Percentiles rank a stretch among this genome's conserved stretches.
Evolutionary conservation across 2,113 vertebrate species (phyloP).

Genomic region (Manacus vitellinus): DNA sequence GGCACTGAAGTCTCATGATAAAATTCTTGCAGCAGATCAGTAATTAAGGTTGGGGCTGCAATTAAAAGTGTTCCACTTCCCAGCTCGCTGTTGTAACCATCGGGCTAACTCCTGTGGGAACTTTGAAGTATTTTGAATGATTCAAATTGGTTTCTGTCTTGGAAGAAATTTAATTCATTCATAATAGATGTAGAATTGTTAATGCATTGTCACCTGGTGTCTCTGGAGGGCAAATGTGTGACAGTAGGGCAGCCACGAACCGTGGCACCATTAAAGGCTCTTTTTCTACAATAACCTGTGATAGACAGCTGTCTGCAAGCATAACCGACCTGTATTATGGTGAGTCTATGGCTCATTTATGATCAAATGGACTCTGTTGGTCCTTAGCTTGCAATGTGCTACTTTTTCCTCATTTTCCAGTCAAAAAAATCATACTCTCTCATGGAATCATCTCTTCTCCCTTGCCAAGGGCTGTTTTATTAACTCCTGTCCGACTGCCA

Average conservation of each 20-base stretch:
- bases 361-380: background rate
- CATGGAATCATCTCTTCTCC: background rate
- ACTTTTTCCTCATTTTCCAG: background rate
- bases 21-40: background rate
- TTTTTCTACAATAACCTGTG: background rate
- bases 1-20: background rate
- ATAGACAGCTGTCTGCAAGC: background rate
- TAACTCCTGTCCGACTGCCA: background rate
- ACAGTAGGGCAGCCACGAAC: background rate
- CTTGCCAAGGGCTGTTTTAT: conserved; percentile 4
- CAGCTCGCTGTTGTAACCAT: background rate
- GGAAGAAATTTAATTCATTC: background rate
- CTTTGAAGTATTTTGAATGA: background rate
- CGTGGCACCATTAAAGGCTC: background rate
- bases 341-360: background rate
- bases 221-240: background rate
- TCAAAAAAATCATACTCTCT: background rate
- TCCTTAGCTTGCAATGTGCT: background rate
- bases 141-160: background rate
- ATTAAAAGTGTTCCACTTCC: background rate
- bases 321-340: background rate
- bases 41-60: background rate
- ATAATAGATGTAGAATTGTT: background rate
- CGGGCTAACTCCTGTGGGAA: background rate
- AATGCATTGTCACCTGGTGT: background rate